Evolutionary conservation across 2,888 invertebrate species (phyloP), one percentile per base, ranked within the genome.

Genomic region (Petrolisthes cinctipes): DNA sequence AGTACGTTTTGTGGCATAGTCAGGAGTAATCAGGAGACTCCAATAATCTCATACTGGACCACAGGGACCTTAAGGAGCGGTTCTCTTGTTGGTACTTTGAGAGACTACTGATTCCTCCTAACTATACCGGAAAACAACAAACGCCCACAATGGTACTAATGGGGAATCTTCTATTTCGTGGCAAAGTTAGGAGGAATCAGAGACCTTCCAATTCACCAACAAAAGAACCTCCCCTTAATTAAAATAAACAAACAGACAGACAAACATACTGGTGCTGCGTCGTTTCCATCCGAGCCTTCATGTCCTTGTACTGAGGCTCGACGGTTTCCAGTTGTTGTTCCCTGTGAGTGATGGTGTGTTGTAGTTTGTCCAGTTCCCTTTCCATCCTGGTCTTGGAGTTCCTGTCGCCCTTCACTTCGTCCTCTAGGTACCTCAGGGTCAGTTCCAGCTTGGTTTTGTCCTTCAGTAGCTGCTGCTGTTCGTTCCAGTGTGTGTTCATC

Each of bases 391-490:
- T 95, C 95, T 97, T 97, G 0, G 97, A 97, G 92, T 97, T 98
- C 92, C 97, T 97, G 92, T 99, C 99, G 0, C 98, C 98, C 92
- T 96, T 96, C 0, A 99, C 97, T 93, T 99, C 99, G 92, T 99
- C 99, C 61, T 86, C 83, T 14, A 94, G 92, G 91, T 94, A 94
- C 90, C 98, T 97, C 91, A 99, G 98, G 37, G 96, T 97, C 73
- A 99, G 94, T 92, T 99, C 98, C 20, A 99, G 94, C 92, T 98
- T 98, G 0, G 99, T 98, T 93, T 98, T 98, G 92, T 98, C 98
- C 92, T 98, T 96, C 56, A 98, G 94, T 83, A 98, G 93, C 92
- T 98, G 98, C 92, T 98, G 97, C 91, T 97, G 96, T 92, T 99
- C 98, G 0, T 97, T 96, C 89, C 96, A 94, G n/a, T 98, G 93